A percentile compares a stretch with the other conserved stretches of the same genome.
phyloP scores from a whole-genome alignment of 2,113 vertebrate species.

The Python bivittatus region DNA sequence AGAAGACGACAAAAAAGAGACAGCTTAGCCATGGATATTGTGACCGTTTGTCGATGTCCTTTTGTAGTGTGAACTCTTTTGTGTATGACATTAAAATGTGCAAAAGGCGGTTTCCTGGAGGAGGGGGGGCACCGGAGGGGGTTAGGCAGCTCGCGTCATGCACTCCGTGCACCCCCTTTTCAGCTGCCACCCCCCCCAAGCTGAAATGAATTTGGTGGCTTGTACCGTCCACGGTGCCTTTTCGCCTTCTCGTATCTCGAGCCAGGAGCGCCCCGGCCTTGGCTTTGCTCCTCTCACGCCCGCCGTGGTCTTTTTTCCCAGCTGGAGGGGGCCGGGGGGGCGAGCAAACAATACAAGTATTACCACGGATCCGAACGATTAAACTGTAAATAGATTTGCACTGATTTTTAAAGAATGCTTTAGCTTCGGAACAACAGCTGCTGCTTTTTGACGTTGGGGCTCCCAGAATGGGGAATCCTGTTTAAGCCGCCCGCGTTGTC shows the following conservation, averaged over 20 bases:
- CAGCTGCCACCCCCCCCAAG: constrained; percentile 26
- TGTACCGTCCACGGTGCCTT: constrained; percentile 69
- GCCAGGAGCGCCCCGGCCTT: not conserved
- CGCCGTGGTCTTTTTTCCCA: not conserved
- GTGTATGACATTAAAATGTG: constrained; percentile 92
- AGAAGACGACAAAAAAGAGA: constrained; percentile 59
- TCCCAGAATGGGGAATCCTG: too few species aligned
- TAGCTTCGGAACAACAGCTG: constrained; percentile 69
- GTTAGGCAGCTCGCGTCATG: not conserved
- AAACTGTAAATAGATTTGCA: constrained; percentile 75
- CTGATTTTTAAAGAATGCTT: constrained; percentile 66
- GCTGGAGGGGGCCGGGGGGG: constrained; percentile 51
- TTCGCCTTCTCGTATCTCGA: not conserved
- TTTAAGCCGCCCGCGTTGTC: not conserved
- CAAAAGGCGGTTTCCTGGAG: constrained; percentile 79
- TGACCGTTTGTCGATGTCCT: constrained; percentile 88
- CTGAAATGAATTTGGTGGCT: constrained; percentile 57
- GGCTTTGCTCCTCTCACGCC: not conserved
- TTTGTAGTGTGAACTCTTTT: constrained; percentile 93
- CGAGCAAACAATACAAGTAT: constrained; percentile 30
- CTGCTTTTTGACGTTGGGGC: constrained; percentile 52
- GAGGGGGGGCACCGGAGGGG: constrained; percentile 42
- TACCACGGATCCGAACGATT: constrained; percentile 33
- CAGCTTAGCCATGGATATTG: constrained; percentile 92
- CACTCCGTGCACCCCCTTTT: not conserved